Base-by-base conservation (phyloP, 2,888 invertebrate genomes). In the Ceraclea dissimilis region DNA sequence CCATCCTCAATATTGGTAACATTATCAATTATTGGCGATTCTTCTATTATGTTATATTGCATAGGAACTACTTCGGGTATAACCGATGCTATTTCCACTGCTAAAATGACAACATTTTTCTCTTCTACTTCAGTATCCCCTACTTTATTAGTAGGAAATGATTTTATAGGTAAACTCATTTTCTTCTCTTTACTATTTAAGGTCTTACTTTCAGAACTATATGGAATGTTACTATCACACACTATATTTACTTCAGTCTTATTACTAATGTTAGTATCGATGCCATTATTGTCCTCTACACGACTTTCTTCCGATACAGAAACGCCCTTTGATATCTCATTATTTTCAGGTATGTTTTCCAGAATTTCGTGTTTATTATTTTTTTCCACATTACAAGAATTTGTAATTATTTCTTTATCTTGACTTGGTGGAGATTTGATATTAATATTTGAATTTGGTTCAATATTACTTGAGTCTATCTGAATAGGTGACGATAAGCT, bases 161-260 rank as follows among this genome's bases (percentile, higher is more conserved):
- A 39, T 39, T 39, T 39, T 26, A 6, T 4, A 26, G 10, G 26
- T 4, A 26, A 10, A 4, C 10, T 6, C 10, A 10, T 39, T 39
- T 39, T 39, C 39, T 16, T 13, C 13, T n/a, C n/a, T 8, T 39
- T 39, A 8, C 8, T 4, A n/a, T n/a, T 39, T 39, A 16, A 8
- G 16, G 5, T 39, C 16, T n/a, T 16, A 39, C 13, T 13, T 39
- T 39, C 39, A 13, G 39, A 39, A 39, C 16, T 39, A 39, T 13
- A n/a, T 39, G 39, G 39, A 39, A 39, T 39, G 39, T 39, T 39
- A 39, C 39, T 39, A 39, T 39, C 39, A 39, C 39, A 39, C 39
- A 4, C 2, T 39, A 16, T 13, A 39, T 5, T 39, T 39, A n/a
- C 16, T 39, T 39, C 39, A 39, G 39, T 39, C 39, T 39, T 39